Base-by-base conservation (phyloP, 1,140 invertebrate species). In the Theocolax elegans region DNA sequence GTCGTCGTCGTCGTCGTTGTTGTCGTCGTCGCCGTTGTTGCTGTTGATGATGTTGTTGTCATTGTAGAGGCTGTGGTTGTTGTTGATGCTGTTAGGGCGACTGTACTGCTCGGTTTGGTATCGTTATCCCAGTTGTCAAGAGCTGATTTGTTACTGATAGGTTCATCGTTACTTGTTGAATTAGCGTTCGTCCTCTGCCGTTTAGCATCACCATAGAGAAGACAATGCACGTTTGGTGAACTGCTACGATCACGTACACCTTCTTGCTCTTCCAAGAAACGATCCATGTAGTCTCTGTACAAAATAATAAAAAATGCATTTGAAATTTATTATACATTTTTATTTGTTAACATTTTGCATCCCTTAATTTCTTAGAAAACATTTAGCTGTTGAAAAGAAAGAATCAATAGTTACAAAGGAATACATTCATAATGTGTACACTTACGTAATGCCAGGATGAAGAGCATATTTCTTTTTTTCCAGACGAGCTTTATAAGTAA, bases 381-480 rank as follows among this genome's bases (percentile, higher is more conserved):
- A n/a, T n/a, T 44, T 3, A 44, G 3, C 15, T 44, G 3, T 44
- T n/a, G n/a, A 44, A 12, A 44, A 44, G 3, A 44, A 44, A 44
- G 42, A 6, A 9, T 15, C 15, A 3, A 44, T 44, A 6, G 35
- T 38, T 38, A 3, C 6, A 25, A 53, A 29, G 6, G 25, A 29
- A n/a, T n/a, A n/a, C n/a, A n/a, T n/a, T 53, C 0, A 27, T 27
- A 78, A 74, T n/a, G n/a, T n/a, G n/a, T n/a, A n/a, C n/a, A 82
- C 83, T 84, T 76, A 85, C 85, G 91, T 93, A 80, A 85, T 90
- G 71, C 92, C 92, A 48, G 92, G 92, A 86, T 93, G 92, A 31
- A 93, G 81, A 29, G 91, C 88, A 81, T 93, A 93, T 80, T 93
- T 93, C 74, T 92, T 92, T 81, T 93, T 93, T 78, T 93, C 92